Evolutionary conservation across 37 sponge, comb jelly and placozoan species (phyloP).

Genomic region (Cliona cf. orientalis): DNA sequence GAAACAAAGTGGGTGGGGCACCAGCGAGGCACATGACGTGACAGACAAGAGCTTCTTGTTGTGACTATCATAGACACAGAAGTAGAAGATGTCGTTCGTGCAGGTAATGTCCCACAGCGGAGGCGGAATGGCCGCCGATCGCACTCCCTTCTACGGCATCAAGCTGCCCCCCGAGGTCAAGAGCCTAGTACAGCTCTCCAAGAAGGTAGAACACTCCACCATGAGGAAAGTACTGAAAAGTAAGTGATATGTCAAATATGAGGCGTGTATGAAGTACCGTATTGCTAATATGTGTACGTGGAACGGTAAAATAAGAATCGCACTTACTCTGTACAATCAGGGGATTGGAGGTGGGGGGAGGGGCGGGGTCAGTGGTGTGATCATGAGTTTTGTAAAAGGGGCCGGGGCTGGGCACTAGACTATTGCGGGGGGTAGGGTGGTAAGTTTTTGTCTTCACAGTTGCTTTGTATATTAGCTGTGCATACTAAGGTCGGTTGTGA

Average conservation of each 20-base stretch:
- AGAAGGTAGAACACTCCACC: slow-evolving; percentile 47
- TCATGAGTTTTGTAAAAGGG: too few species aligned
- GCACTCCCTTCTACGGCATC: slow-evolving; percentile 86
- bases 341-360: too few species aligned
- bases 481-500: not conserved
- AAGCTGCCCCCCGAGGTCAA: slow-evolving; percentile 78
- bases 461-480: not conserved
- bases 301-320: too few species aligned
- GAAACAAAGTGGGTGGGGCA: not conserved
- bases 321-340: too few species aligned
- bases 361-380: too few species aligned
- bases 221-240: slow-evolving; percentile 72
- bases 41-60: not conserved
- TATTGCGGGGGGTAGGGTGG: not conserved
- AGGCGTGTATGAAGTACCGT: too few species aligned
- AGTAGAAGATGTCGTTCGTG: slow-evolving; percentile 38
- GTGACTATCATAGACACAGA: not conserved
- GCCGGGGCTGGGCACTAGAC: too few species aligned
- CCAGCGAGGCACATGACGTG: not conserved
- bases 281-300: too few species aligned
- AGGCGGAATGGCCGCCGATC: slow-evolving; percentile 64
- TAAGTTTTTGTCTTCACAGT: not conserved
- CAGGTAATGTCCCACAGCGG: slow-evolving; percentile 77
- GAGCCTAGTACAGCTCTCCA: slow-evolving; percentile 52
- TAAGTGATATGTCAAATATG: too few species aligned